Conservation (phyloP, 2,888 invertebrate genomes). For the Caenorhabditis afra region DNA sequence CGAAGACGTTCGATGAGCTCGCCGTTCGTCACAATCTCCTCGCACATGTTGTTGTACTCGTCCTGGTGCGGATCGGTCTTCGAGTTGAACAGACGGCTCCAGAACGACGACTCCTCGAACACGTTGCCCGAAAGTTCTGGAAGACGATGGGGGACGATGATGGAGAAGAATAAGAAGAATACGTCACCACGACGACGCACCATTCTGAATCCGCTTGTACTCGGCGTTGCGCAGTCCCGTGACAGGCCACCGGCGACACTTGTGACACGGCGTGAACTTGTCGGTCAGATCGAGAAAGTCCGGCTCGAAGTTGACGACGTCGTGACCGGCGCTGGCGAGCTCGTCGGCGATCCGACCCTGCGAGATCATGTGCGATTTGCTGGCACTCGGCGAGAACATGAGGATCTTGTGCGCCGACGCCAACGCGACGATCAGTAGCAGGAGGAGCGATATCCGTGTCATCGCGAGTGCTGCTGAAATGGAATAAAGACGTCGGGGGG, state of each 20-base stretch:
- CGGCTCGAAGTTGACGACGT: constrained; percentile 70
- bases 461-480: no score
- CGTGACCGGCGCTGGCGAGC: constrained; percentile 71
- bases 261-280: constrained; percentile 55
- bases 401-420: constrained; percentile 64
- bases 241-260: constrained; percentile 60
- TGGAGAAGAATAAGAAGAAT: neutral
- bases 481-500: no score
- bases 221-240: constrained; percentile 46
- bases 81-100: constrained; percentile 38
- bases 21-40: constrained; percentile 60
- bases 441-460: no score
- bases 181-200: neutral
- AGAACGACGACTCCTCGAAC: constrained; percentile 40
- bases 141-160: no score
- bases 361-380: constrained; percentile 70
- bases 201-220: constrained; percentile 47
- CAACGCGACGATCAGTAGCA: no score
- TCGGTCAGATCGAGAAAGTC: constrained; percentile 59
- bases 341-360: constrained; percentile 73
- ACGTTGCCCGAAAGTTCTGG: constrained; percentile 36
- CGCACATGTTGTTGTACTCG: constrained; percentile 53
- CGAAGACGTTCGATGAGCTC: constrained; percentile 59
- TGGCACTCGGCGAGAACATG: constrained; percentile 65
- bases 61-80: constrained; percentile 48